A percentile compares a stretch with the other conserved stretches of the same genome.
Evolutionary conservation across 2,888 invertebrate species (phyloP).

Genomic region (Apamea monoglypha): DNA sequence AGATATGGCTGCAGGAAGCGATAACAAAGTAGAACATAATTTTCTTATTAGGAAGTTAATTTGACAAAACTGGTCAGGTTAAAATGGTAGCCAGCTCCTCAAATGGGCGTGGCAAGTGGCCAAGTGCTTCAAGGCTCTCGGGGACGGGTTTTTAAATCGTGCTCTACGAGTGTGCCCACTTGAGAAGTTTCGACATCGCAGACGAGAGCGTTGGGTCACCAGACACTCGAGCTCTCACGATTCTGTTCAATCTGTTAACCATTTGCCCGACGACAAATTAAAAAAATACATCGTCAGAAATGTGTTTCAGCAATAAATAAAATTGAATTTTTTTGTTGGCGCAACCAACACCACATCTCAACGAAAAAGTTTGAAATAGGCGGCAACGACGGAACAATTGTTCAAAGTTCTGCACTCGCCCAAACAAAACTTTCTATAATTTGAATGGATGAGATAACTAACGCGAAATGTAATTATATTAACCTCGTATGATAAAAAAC

Average conservation of each 20-base stretch:
- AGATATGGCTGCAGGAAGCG: conserved; percentile 11
- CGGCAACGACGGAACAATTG: conserved; percentile 31
- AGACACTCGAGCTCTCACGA: conserved; percentile 69
- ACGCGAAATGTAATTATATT: conserved; percentile 12
- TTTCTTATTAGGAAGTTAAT: conserved; percentile 68
- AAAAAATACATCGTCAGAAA: conserved; percentile 63
- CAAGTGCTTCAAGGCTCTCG: conserved; percentile 84
- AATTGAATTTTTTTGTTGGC: conserved; percentile 34
- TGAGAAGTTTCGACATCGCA: conserved; percentile 84
- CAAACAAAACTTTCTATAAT: conserved; percentile 48
- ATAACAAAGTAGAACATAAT: conserved; percentile 33
- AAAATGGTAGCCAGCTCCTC: conserved; percentile 76
- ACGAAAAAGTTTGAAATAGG: conserved; percentile 35
- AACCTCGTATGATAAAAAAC: not conserved
- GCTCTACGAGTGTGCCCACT: conserved; percentile 80
- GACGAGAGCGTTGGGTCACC: conserved; percentile 74
- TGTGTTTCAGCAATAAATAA: conserved; percentile 59
- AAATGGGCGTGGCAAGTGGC: conserved; percentile 86
- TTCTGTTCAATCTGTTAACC: conserved; percentile 72
- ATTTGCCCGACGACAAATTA: conserved; percentile 64
- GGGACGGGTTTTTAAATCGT: conserved; percentile 85
- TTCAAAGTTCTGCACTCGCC: conserved; percentile 22
- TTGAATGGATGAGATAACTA: conserved; percentile 26
- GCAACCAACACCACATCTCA: conserved; percentile 9
- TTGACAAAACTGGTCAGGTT: conserved; percentile 58